These are phyloP conservation scores for Tipula helvola DNA, from an alignment of 2,888 invertebrate species.

Conservation along the genomic window DNA sequence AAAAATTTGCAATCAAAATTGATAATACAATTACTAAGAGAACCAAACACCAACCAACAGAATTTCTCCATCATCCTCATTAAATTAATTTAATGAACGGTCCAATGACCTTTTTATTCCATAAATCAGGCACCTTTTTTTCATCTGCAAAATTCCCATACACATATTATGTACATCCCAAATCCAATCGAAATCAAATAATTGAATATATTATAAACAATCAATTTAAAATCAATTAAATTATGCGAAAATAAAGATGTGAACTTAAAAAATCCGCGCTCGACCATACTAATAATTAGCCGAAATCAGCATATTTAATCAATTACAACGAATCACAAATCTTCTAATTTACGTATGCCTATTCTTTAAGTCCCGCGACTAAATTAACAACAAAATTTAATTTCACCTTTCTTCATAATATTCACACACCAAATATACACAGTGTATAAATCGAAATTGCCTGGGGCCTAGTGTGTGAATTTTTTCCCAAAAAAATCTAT, in stretches of 20 bases:
- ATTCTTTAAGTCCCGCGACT: not conserved
- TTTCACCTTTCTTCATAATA: not conserved
- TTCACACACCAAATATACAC: too few species aligned
- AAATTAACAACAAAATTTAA: not conserved
- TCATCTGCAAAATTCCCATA: not conserved
- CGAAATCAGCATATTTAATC: not conserved
- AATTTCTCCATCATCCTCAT: not conserved
- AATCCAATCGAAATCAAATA: not conserved
- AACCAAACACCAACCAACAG: not conserved
- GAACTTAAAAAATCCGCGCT: not conserved
- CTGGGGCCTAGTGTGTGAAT: not conserved
- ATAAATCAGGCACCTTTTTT: not conserved
- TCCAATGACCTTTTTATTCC: not conserved
- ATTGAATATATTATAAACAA: not conserved
- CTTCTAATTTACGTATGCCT: not conserved
- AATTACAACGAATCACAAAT: not conserved
- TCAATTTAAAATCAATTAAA: slow-evolving; percentile 4
- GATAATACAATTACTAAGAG: not conserved
- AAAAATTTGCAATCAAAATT: not conserved
- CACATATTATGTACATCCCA: not conserved
- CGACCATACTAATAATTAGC: not conserved
- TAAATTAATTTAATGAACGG: not conserved
- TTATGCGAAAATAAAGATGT: not conserved
- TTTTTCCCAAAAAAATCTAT: not conserved
- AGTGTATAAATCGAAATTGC: not conserved